Conservation (phyloP, 2,888 invertebrate species). For the Scaptomyza flava region DNA sequence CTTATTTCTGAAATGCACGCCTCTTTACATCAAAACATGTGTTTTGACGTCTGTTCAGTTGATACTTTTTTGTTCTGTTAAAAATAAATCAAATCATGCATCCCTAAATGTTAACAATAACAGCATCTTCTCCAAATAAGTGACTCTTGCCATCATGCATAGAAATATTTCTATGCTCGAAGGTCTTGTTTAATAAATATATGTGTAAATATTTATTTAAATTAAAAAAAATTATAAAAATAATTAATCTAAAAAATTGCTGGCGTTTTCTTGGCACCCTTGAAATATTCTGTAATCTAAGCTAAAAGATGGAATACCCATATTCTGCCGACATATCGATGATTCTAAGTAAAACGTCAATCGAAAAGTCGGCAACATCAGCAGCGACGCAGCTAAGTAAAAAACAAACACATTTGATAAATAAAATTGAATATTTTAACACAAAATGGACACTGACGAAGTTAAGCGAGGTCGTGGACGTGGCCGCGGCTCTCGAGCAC, state of each 20-base stretch:
- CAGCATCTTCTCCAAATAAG: background rate
- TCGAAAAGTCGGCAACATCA: slow-evolving; percentile 12
- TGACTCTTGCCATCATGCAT: no score
- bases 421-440: slow-evolving; percentile 8
- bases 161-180: no score
- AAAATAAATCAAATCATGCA: background rate
- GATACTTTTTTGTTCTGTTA: background rate
- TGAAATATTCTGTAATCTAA: background rate
- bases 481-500: slow-evolving; percentile 86
- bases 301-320: background rate
- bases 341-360: background rate
- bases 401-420: slow-evolving; percentile 17
- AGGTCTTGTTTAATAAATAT: no score
- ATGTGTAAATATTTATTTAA: background rate
- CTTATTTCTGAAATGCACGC: background rate
- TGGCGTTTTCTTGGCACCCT: background rate
- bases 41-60: slow-evolving; percentile 8
- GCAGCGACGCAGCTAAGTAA: slow-evolving; percentile 6
- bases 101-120: background rate
- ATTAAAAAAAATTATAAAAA: background rate
- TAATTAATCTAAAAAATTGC: background rate
- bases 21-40: slow-evolving; percentile 22
- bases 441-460: slow-evolving; percentile 73
- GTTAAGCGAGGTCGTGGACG: slow-evolving; percentile 82
- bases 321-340: slow-evolving; percentile 2